Evolutionary conservation across 1,140 invertebrate species (phyloP), one percentile per base, ranked within the genome.

Genomic region (Bursaphelenchus mucronatus): DNA sequence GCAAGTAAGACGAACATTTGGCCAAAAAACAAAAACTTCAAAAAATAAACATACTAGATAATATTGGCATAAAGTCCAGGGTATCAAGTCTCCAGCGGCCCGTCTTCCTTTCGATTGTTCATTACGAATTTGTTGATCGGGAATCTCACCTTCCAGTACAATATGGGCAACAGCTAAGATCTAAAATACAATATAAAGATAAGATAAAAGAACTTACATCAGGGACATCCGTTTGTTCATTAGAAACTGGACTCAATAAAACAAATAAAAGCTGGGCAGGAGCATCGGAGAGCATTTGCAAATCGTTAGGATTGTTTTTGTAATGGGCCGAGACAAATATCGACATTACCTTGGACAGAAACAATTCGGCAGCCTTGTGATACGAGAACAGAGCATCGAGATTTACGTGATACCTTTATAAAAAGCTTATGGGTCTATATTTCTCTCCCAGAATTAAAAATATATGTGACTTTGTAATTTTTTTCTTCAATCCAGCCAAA

Each of bases 221-320:
- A 0, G 94, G 94, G 59, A 97, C 65, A 15, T 78, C 63, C 7
- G 68, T 80, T 83, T 47, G 85, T 78, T 67, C 88, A 6, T 87
- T 84, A 71, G 88, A 85, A 1, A 90, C 86, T 0, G 94, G 93
- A 0, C 91, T 91, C 54, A 98, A 84, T 13, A 99, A 83, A 78
- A 92, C 94, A 84, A 97, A 99, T 17, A 99, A 82, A 83, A 96
- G 90, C 85, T 99, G 95, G 5, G 92, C 93, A 0, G 95, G 95
- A 9, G 95, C 94, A 86, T 99, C 96, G 10, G 94, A 94, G 83
- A 99, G 87, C 87, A 98, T 89, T 86, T 98, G 94, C 9, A 99
- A 84, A 85, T 99, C 96, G 85, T 99, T 97, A 0, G 96, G 96
- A 62, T 89, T 92, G 83, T 99, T 99, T 87, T 69, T 97, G 81